Conservation (phyloP, 2,113 vertebrate genomes). For the Platichthys flesus region DNA sequence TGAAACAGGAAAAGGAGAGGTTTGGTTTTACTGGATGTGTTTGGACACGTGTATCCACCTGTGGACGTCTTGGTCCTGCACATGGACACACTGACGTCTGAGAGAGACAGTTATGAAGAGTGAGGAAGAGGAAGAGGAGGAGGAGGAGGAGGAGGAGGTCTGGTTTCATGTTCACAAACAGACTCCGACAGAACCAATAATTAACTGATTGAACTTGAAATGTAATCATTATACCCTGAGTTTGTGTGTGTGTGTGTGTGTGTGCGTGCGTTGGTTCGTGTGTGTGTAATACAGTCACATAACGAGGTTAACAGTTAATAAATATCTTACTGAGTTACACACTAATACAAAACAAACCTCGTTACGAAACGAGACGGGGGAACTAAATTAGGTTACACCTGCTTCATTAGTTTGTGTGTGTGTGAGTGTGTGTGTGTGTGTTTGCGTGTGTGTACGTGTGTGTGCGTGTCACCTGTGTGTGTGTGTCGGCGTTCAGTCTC, state of each 20-base stretch:
- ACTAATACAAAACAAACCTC: conserved; percentile 48
- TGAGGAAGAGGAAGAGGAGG: not conserved
- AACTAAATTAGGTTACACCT: conserved; percentile 41
- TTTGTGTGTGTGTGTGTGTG: not conserved
- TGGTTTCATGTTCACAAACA: conserved; percentile 44
- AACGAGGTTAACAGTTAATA: conserved; percentile 55
- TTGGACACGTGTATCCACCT: not conserved
- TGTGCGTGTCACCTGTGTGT: conserved; percentile 45
- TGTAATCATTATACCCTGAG: conserved; percentile 23
- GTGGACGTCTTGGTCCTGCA: not conserved
- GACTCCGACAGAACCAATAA: conserved; percentile 8
- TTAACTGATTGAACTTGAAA: conserved; percentile 36
- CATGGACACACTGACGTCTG: not conserved
- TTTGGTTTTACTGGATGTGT: not conserved
- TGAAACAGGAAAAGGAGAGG: conserved; percentile 7
- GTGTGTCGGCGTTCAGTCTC: not conserved
- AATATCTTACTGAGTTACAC: conserved; percentile 60
- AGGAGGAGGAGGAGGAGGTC: conserved; percentile 14
- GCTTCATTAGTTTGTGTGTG: conserved; percentile 23
- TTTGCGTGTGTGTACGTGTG: conserved; percentile 20
- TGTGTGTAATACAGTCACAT: conserved; percentile 18
- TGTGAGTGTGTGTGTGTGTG: conserved; percentile 33
- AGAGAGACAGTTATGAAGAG: not conserved
- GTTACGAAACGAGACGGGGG: conserved; percentile 52
- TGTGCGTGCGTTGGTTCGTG: not conserved